phyloP scores from a whole-genome alignment of 2,113 vertebrate genomes.

The Pitta sordida region DNA sequence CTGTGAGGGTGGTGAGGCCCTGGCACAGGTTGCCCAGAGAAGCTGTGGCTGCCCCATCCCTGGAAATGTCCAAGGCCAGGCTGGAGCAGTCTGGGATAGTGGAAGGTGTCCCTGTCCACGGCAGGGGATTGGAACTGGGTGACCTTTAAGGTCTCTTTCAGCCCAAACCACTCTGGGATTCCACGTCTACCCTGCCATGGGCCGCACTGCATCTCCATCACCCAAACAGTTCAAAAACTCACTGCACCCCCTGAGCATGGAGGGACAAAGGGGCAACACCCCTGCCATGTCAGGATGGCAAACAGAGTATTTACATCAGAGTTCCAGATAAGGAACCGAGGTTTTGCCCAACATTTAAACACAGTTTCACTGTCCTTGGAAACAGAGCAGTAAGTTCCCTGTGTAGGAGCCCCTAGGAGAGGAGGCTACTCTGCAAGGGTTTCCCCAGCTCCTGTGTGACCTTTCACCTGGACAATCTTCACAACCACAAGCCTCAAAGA shows the following conservation, averaged over 20 bases:
- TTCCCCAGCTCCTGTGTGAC: neutral
- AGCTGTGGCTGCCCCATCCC: neutral
- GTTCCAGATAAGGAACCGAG: neutral
- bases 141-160: neutral
- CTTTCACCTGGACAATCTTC: neutral
- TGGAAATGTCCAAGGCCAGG: neutral
- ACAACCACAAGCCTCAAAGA: neutral
- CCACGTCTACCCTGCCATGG: neutral
- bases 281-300: neutral
- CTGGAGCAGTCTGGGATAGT: fast-evolving
- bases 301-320: neutral
- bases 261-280: neutral
- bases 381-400: neutral
- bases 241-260: neutral
- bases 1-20: fast-evolving
- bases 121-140: neutral
- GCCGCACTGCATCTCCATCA: neutral
- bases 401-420: neutral
- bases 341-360: neutral
- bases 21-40: neutral
- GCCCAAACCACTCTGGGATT: neutral
- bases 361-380: neutral
- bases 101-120: neutral
- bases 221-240: neutral
- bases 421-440: neutral